Percentiles rank a stretch among this genome's conserved stretches.
These are phyloP conservation scores for Periophthalmodon schlosseri DNA, from an alignment of 2,113 vertebrate species.

Conservation along the genomic window DNA sequence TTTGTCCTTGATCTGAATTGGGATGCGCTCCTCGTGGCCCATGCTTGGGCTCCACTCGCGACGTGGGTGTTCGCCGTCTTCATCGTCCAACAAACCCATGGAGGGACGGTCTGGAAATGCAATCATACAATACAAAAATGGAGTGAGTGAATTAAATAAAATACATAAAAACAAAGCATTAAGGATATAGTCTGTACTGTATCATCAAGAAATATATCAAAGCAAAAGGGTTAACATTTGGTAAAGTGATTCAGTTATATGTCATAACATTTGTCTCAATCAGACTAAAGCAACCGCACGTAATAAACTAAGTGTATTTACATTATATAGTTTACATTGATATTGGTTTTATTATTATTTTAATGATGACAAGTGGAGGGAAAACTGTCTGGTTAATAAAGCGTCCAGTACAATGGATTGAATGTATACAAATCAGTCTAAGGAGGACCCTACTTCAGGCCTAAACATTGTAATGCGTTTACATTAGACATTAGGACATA, in stretches of 20 bases:
- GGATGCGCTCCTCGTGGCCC: constrained; percentile 74
- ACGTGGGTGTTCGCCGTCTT: constrained; percentile 71
- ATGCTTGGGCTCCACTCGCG: constrained; percentile 77
- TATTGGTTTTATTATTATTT: background rate
- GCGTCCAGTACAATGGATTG: background rate
- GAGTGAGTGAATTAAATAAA: background rate
- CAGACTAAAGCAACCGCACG: background rate
- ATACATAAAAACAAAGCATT: background rate
- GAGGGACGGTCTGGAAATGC: constrained; percentile 66
- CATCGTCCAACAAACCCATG: constrained; percentile 67
- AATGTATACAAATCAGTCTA: background rate
- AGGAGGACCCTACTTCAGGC: background rate
- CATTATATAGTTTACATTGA: background rate
- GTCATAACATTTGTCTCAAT: background rate
- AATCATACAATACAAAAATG: background rate
- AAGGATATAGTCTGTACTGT: too few species aligned
- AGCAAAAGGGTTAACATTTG: too few species aligned
- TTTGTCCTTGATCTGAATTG: constrained; percentile 74
- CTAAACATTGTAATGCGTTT: background rate
- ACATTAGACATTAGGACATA: background rate
- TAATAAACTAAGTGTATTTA: background rate
- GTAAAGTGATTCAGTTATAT: background rate
- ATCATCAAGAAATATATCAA: too few species aligned
- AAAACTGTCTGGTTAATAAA: background rate
- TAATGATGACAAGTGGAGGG: background rate